A percentile compares a stretch with the other conserved stretches of the same genome.
phyloP scores from a whole-genome alignment of 2,797 vertebrate species.

The Hyperoplus immaculatus region DNA sequence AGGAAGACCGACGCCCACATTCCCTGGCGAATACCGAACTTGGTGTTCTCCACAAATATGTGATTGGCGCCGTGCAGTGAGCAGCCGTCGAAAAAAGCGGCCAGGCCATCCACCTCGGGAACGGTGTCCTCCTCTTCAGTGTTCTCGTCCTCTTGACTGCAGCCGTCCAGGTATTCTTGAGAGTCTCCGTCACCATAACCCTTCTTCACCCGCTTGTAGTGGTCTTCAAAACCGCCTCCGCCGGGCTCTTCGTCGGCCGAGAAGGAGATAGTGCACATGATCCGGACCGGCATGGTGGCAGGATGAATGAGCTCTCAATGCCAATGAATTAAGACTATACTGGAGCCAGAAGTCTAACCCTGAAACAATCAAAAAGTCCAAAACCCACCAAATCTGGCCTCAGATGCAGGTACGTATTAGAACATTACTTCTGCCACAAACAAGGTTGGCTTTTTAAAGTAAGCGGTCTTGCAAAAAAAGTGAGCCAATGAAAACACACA shows the following conservation, averaged over 20 bases:
- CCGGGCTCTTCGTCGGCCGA: slow-evolving; percentile 87
- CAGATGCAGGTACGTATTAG: not conserved
- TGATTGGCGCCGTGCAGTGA: slow-evolving; percentile 94
- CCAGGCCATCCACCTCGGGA: slow-evolving; percentile 79
- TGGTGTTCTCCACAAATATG: slow-evolving; percentile 89
- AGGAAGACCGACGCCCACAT: slow-evolving; percentile 92
- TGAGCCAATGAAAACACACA: not conserved
- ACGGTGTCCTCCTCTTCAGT: slow-evolving; percentile 79
- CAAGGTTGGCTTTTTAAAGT: not conserved
- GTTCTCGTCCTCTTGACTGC: slow-evolving; percentile 67
- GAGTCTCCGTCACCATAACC: slow-evolving; percentile 64
- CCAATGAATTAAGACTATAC: not conserved
- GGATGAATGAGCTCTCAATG: not conserved
- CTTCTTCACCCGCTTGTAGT: slow-evolving; percentile 80
- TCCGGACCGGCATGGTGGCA: slow-evolving; percentile 91
- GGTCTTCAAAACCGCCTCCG: slow-evolving; percentile 80
- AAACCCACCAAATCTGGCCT: slow-evolving; percentile 15
- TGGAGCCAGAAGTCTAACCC: not conserved
- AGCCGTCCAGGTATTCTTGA: slow-evolving; percentile 73
- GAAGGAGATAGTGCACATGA: slow-evolving; percentile 96
- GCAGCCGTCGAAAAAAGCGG: slow-evolving; percentile 89
- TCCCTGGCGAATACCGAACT: slow-evolving; percentile 87
- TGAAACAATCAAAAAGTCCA: slow-evolving; percentile 4
- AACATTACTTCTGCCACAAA: not conserved
- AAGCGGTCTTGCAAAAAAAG: not conserved